Percentiles rank a stretch among this genome's conserved stretches.
Evolutionary conservation across 2,888 invertebrate genomes (phyloP).

Genomic region (Cosmorhoe ocellata): DNA sequence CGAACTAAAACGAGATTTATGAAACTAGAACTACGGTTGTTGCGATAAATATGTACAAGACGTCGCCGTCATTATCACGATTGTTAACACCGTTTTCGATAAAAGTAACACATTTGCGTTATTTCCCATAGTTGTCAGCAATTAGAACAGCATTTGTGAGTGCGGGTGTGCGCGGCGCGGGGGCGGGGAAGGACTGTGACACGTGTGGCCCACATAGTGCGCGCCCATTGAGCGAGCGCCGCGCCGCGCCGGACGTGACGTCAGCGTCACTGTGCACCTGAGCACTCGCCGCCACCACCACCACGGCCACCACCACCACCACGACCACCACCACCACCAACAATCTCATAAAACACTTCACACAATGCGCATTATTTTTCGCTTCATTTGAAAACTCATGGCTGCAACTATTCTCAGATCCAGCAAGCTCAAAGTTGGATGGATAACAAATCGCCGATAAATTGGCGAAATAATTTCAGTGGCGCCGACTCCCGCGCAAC

Average conservation of each 20-base stretch:
- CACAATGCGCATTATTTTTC: neutral
- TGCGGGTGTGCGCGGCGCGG: constrained; percentile 42
- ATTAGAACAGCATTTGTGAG: constrained; percentile 68
- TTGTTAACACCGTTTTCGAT: constrained; percentile 63
- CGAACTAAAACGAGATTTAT: constrained; percentile 28
- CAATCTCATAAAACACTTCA: constrained; percentile 11
- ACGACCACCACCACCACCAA: no score
- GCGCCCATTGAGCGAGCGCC: constrained; percentile 68
- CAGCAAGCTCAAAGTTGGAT: constrained; percentile 15
- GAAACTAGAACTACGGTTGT: constrained; percentile 34
- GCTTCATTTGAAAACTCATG: neutral
- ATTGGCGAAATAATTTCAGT: constrained; percentile 57
- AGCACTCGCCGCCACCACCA: constrained; percentile 41
- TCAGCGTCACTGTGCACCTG: constrained; percentile 62
- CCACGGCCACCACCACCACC: no score
- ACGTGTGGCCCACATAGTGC: constrained; percentile 78
- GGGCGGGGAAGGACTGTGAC: constrained; percentile 50
- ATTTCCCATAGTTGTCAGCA: constrained; percentile 78
- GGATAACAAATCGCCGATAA: constrained; percentile 39
- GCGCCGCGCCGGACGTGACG: constrained; percentile 69
- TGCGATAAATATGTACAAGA: constrained; percentile 44
- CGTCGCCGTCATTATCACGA: constrained; percentile 60
- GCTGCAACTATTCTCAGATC: constrained; percentile 15
- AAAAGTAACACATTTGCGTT: constrained; percentile 71
- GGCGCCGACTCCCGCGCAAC: constrained; percentile 70